Percentiles rank a stretch among this genome's conserved stretches.
These are phyloP conservation scores for Mimas tiliae DNA, from an alignment of 2,888 invertebrate species.

Conservation along the genomic window DNA sequence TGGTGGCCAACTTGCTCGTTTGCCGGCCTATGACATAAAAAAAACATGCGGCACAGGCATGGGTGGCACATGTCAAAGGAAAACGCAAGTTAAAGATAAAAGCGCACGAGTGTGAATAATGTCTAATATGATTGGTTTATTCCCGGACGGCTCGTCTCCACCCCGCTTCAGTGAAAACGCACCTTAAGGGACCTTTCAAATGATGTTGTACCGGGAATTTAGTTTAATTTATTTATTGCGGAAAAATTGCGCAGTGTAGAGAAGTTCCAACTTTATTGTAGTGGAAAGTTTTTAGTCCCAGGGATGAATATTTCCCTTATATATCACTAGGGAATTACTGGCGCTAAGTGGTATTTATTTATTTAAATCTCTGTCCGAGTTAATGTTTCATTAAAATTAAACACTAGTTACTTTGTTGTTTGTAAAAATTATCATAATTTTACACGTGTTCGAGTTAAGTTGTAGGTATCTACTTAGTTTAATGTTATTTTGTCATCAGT, in stretches of 20 bases:
- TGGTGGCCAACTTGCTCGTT: too few species aligned
- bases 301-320: not conserved
- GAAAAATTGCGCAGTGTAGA: conserved; percentile 9
- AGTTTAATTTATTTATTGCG: conserved; percentile 4
- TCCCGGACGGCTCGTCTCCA: too few species aligned
- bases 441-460: too few species aligned
- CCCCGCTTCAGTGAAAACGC: not conserved
- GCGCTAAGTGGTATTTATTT: not conserved
- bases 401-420: not conserved
- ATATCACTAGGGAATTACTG: not conserved
- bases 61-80: too few species aligned
- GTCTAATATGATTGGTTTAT: not conserved
- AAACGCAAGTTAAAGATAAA: too few species aligned
- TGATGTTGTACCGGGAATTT: conserved; percentile 3
- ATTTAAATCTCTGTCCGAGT: not conserved
- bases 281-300: not conserved
- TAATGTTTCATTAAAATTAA: too few species aligned
- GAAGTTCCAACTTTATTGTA: not conserved
- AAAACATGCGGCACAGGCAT: too few species aligned
- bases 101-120: not conserved
- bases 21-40: too few species aligned
- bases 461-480: too few species aligned
- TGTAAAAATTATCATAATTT: too few species aligned
- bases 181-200: not conserved
- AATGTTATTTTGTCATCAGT: too few species aligned